Evolutionary conservation across 2,797 vertebrate species (phyloP).

Genomic region (Falco novaeseelandiae): DNA sequence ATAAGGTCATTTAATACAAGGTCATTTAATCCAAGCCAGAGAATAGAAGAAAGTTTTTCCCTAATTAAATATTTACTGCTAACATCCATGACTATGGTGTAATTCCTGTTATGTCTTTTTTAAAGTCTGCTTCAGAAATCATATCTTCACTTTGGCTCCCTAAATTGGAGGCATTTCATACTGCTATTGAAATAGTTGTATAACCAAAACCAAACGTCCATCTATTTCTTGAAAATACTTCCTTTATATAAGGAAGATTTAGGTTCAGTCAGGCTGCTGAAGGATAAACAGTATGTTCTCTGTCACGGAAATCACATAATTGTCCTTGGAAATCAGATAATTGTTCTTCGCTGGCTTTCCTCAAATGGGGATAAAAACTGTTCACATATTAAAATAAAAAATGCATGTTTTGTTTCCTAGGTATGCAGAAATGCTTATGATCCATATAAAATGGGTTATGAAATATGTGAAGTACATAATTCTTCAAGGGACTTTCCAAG

Average conservation of each 20-base stretch:
- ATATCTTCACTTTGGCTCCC: background rate
- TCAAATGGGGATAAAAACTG: background rate
- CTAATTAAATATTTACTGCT: background rate
- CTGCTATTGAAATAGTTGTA: background rate
- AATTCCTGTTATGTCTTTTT: background rate
- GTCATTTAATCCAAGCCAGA: background rate
- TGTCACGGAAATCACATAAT: background rate
- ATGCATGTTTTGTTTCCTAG: background rate
- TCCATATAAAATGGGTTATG: background rate
- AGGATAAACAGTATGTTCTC: background rate
- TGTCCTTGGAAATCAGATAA: background rate
- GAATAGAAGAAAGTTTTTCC: background rate
- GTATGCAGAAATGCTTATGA: background rate
- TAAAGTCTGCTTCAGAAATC: background rate
- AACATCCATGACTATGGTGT: background rate
- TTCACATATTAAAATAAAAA: background rate
- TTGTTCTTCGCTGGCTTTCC: background rate
- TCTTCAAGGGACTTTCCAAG: background rate
- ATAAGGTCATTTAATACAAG: background rate
- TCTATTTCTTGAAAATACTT: background rate
- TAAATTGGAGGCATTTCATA: background rate
- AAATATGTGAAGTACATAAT: background rate
- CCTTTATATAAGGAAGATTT: background rate
- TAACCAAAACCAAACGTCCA: background rate
- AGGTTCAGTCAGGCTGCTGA: background rate